phyloP scores from a whole-genome alignment of 1,140 invertebrate species.

The Diabrotica virgifera region DNA sequence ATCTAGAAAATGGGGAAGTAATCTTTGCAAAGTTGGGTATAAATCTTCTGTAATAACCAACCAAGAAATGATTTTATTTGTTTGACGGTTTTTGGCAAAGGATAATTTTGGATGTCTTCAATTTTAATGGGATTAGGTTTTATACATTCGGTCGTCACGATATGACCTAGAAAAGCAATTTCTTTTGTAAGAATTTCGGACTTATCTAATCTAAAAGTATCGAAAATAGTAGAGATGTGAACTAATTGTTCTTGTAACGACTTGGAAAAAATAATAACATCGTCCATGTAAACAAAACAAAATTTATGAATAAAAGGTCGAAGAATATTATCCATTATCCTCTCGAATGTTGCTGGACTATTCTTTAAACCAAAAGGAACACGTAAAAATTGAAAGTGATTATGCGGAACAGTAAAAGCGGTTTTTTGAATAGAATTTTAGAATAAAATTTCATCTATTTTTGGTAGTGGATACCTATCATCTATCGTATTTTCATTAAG shows the following conservation, averaged over 20 bases:
- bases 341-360: no score
- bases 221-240: neutral
- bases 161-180: slow-evolving; percentile 14
- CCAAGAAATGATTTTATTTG: no score
- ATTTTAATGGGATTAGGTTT: no score
- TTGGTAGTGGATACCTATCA: neutral
- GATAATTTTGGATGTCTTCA: no score
- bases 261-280: neutral
- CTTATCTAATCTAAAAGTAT: neutral
- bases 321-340: no score
- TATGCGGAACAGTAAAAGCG: neutral
- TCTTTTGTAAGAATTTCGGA: slow-evolving; percentile 16
- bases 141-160: no score
- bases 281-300: neutral
- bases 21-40: no score
- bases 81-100: no score
- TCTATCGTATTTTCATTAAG: neutral
- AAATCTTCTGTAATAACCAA: no score
- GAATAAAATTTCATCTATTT: slow-evolving; percentile 6
- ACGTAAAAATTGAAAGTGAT: neutral
- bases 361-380: neutral
- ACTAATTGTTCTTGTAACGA: neutral
- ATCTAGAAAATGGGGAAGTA: no score
- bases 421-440: slow-evolving; percentile 12
- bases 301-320: no score